Conservation (phyloP, 2,113 vertebrate species). For the Potamarius usumacintae region DNA sequence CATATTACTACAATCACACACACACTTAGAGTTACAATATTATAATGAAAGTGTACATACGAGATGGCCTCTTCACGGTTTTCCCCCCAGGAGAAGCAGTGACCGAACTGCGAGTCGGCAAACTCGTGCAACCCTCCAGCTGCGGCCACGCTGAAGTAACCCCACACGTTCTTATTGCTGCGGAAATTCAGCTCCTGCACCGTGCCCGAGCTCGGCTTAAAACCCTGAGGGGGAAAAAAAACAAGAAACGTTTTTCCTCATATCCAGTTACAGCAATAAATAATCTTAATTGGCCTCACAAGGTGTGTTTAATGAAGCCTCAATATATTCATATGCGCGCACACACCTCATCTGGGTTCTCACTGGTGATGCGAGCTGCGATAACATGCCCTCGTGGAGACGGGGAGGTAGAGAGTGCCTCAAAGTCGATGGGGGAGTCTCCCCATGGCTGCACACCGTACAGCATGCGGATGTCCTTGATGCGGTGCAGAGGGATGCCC, state of each 20-base stretch:
- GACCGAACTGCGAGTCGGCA: conserved; percentile 95
- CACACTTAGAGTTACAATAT: background rate
- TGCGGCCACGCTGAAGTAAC: conserved; percentile 94
- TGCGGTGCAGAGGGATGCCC: conserved; percentile 89
- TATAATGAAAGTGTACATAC: conserved; percentile 72
- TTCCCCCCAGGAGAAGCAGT: conserved; percentile 99
- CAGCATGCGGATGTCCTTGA: conserved; percentile 91
- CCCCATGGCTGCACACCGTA: conserved; percentile 89
- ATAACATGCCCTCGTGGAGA: conserved; percentile 91
- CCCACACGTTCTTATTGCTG: conserved; percentile 98
- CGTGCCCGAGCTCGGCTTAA: conserved; percentile 96
- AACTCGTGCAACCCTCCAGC: conserved; percentile 91
- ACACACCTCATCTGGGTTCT: conserved; percentile 93
- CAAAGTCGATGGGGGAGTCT: conserved; percentile 78
- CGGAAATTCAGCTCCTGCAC: conserved; percentile 98
- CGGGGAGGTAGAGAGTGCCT: conserved; percentile 69
- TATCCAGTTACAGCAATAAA: background rate
- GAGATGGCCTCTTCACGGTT: conserved; percentile 97
- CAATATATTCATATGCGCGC: background rate
- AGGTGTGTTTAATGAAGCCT: background rate
- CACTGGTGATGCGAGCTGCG: conserved; percentile 93
- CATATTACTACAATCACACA: background rate
- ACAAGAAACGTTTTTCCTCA: background rate
- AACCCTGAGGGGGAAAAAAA: conserved; percentile 75
- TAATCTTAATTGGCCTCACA: background rate